Conservation (phyloP, 2,113 vertebrate genomes). For the Cyrtonyx montezumae region DNA sequence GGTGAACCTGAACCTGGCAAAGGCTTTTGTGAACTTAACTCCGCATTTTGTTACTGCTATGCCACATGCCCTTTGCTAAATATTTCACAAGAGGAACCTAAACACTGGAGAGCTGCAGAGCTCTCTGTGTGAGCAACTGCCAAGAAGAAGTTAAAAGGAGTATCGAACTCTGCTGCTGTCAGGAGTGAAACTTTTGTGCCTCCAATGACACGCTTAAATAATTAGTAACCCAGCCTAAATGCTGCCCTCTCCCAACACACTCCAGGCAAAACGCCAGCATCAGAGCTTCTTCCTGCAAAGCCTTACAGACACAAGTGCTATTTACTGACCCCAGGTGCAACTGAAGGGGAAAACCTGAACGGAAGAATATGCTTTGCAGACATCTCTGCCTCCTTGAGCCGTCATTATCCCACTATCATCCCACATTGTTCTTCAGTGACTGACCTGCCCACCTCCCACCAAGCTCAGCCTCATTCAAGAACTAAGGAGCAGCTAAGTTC, state of each 20-base stretch:
- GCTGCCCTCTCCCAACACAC: not conserved
- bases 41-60: not conserved
- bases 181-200: not conserved
- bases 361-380: not conserved
- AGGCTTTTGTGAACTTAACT: not conserved
- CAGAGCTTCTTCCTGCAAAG: not conserved
- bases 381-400: not conserved
- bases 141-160: not conserved
- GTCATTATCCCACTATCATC: not conserved
- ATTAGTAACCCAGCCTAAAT: slow-evolving; percentile 5
- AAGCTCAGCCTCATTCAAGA: not conserved
- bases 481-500: not conserved
- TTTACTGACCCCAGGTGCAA: not conserved
- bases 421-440: rapidly evolving
- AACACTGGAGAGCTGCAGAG: not conserved
- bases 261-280: not conserved
- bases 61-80: not conserved
- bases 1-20: not conserved
- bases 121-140: not conserved
- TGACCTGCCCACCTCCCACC: not conserved
- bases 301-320: not conserved
- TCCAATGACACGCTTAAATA: not conserved
- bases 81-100: not conserved
- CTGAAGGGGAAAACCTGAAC: slow-evolving; percentile 1
- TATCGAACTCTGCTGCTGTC: not conserved